Evolutionary conservation across 2,797 vertebrate genomes (phyloP).

Genomic region (Hipposideros larvatus): DNA sequence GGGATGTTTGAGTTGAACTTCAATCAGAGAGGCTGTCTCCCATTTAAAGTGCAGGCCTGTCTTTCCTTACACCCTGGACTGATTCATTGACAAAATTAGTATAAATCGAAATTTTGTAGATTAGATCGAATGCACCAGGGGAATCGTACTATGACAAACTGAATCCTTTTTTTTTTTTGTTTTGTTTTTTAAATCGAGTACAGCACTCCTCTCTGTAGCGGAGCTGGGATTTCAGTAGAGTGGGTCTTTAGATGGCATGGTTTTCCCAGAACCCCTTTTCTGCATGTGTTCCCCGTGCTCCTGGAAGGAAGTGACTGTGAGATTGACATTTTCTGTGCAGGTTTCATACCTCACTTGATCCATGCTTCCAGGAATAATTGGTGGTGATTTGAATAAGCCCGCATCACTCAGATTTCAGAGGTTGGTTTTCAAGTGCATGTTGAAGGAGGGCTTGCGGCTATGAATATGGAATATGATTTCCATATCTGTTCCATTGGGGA

Average conservation of each 20-base stretch:
- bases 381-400: constrained; percentile 74
- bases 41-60: constrained; percentile 63
- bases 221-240: constrained; percentile 55
- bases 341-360: constrained; percentile 68
- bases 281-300: constrained; percentile 29
- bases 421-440: constrained; percentile 59
- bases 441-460: constrained; percentile 56
- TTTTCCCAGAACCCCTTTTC: constrained; percentile 16
- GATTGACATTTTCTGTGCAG: constrained; percentile 71
- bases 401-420: constrained; percentile 73
- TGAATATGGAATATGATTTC: constrained; percentile 77
- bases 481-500: constrained; percentile 73
- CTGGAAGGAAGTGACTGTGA: constrained; percentile 63
- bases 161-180: constrained; percentile 33
- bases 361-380: constrained; percentile 75
- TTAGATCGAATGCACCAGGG: constrained; percentile 48
- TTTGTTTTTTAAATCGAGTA: not conserved
- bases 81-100: constrained; percentile 71
- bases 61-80: constrained; percentile 27
- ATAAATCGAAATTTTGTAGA: constrained; percentile 71
- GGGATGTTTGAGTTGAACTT: constrained; percentile 77
- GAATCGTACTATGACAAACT: constrained; percentile 66
- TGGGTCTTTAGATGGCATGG: constrained; percentile 17
- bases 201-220: not conserved
- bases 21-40: constrained; percentile 62